These are phyloP conservation scores for Panthera uncia DNA, from an alignment of 2,113 vertebrate genomes.

Conservation along the genomic window DNA sequence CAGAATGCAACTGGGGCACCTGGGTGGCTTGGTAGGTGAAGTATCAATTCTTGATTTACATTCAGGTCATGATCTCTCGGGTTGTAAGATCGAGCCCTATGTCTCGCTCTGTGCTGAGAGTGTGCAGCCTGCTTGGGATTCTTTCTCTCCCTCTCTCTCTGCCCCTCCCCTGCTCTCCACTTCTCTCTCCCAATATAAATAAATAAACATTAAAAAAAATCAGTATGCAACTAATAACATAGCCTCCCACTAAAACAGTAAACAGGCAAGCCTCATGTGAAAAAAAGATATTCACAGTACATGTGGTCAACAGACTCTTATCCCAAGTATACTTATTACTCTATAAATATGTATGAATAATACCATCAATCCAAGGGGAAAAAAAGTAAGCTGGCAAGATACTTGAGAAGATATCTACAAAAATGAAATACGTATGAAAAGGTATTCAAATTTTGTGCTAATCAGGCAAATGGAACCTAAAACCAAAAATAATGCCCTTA, in stretches of 20 bases:
- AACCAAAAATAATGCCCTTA: background rate
- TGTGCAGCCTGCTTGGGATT: too few relatives aligned
- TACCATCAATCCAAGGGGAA: background rate
- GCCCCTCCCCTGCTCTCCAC: too few relatives aligned
- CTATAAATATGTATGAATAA: background rate
- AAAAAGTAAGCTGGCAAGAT: background rate
- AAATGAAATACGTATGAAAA: background rate
- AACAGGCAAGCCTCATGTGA: background rate
- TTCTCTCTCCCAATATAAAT: too few relatives aligned
- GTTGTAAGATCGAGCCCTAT: too few relatives aligned
- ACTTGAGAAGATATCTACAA: background rate
- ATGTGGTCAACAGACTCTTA: background rate
- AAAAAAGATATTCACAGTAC: background rate
- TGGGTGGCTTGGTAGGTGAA: too few relatives aligned
- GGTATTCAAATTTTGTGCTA: background rate
- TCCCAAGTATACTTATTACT: background rate
- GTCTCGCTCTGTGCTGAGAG: too few relatives aligned
- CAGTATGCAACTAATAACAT: background rate
- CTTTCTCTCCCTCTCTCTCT: too few relatives aligned
- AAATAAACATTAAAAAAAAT: background rate
- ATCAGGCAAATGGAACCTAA: background rate
- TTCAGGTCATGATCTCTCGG: too few relatives aligned
- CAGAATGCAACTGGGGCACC: background rate
- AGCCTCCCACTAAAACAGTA: background rate
- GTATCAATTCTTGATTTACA: too few relatives aligned